phyloP scores from a whole-genome alignment of 2,113 vertebrate species.

The Platycercus adscitus region DNA sequence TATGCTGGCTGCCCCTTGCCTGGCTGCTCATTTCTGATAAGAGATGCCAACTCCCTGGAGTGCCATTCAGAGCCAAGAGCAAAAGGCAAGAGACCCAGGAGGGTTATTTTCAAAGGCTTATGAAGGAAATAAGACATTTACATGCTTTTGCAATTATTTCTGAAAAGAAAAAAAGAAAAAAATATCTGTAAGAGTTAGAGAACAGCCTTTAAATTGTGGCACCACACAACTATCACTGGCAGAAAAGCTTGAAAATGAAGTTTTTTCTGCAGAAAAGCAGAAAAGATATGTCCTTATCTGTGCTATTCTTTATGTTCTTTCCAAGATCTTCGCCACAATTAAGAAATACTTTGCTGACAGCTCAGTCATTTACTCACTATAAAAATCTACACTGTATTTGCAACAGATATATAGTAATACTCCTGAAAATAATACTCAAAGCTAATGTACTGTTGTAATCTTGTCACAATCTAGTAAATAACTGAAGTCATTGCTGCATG shows the following conservation, averaged over 20 bases:
- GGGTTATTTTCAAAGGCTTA: conserved; percentile 75
- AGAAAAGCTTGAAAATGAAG: conserved; percentile 21
- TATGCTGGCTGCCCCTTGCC: conserved; percentile 77
- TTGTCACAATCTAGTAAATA: conserved; percentile 44
- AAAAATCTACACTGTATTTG: conserved; percentile 45
- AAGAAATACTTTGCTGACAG: conserved; percentile 63
- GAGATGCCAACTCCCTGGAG: conserved; percentile 74
- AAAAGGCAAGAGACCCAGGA: conserved; percentile 58
- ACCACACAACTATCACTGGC: neutral
- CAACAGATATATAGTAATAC: neutral
- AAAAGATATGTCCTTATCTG: neutral
- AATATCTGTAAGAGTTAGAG: conserved; percentile 40
- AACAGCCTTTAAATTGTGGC: conserved; percentile 29
- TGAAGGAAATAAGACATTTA: conserved; percentile 75
- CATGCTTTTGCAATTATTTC: conserved; percentile 60
- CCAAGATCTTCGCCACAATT: conserved; percentile 35
- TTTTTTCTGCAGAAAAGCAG: conserved; percentile 2
- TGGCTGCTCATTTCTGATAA: conserved; percentile 80
- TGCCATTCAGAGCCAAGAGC: conserved; percentile 59
- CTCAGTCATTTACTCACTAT: conserved; percentile 46
- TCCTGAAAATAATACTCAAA: conserved; percentile 26
- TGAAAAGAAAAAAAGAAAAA: conserved; percentile 38
- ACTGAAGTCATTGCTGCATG: conserved; percentile 1
- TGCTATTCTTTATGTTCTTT: conserved; percentile 4
- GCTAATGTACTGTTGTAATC: conserved; percentile 4